Percentiles rank a stretch among this genome's conserved stretches.
Conservation (phyloP, 2,797 vertebrate genomes). For the Neopelma chrysocephalum region DNA sequence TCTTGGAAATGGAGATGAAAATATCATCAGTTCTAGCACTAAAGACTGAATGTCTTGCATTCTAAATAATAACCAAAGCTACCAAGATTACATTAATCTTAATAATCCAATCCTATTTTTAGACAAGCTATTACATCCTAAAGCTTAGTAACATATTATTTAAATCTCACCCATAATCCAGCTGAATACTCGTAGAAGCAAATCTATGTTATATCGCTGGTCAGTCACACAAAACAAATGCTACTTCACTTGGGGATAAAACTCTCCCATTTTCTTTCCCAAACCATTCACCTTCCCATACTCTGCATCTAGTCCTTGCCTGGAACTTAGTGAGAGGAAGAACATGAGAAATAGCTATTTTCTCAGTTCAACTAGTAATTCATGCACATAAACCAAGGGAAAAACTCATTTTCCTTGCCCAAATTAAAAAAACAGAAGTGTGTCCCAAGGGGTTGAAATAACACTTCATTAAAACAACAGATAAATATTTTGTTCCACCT, state of each 20-base stretch:
- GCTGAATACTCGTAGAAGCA: not conserved
- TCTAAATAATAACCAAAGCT: slow-evolving; percentile 48
- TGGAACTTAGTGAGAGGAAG: not conserved
- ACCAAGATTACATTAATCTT: slow-evolving; percentile 51
- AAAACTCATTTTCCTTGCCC: not conserved
- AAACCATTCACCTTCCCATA: not conserved
- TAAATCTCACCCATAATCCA: slow-evolving; percentile 60
- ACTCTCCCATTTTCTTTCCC: not conserved
- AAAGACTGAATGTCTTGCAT: not conserved
- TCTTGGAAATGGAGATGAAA: not conserved
- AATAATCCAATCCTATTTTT: slow-evolving; percentile 64
- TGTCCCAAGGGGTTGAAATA: not conserved
- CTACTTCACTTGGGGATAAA: not conserved
- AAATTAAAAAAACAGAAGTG: not conserved
- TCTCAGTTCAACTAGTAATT: not conserved
- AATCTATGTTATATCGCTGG: slow-evolving; percentile 4
- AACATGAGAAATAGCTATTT: not conserved
- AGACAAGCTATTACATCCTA: slow-evolving; percentile 34
- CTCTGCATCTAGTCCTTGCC: not conserved
- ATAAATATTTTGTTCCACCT: not conserved
- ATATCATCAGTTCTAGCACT: not conserved
- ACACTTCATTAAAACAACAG: not conserved
- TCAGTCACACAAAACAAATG: slow-evolving; percentile 5
- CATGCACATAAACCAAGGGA: not conserved
- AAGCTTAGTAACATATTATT: slow-evolving; percentile 54